A percentile compares a stretch with the other conserved stretches of the same genome.
These are phyloP conservation scores for Ctenosaura bakeri DNA, from an alignment of 2,797 vertebrate species.

Conservation along the genomic window DNA sequence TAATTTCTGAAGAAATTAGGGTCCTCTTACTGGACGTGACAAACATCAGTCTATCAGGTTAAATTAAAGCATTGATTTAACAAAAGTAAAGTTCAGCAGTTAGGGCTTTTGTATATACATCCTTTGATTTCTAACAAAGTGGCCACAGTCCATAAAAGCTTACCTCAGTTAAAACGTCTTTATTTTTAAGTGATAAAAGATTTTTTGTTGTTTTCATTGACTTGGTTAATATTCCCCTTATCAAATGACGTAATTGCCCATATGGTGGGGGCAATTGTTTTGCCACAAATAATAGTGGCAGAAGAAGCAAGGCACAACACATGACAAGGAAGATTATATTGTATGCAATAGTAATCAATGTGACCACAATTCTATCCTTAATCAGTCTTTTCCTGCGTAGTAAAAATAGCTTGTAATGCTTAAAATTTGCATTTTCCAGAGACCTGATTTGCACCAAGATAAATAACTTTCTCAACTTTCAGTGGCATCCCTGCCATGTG, in stretches of 20 bases:
- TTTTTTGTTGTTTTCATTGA: background rate
- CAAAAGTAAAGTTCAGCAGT: background rate
- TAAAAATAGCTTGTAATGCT: slow-evolving; percentile 17
- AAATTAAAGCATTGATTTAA: background rate
- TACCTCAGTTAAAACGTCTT: no score
- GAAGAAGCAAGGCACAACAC: background rate
- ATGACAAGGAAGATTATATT: no score
- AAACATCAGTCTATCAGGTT: background rate
- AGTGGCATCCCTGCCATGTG: background rate
- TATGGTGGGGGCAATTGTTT: background rate
- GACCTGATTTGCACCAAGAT: slow-evolving; percentile 13
- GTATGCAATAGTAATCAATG: slow-evolving; percentile 2
- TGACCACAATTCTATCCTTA: background rate
- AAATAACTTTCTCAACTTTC: slow-evolving; percentile 34
- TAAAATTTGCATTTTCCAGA: background rate
- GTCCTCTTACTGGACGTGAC: background rate
- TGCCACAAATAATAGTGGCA: background rate
- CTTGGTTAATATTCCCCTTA: background rate
- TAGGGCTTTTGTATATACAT: background rate
- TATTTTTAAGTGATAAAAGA: background rate
- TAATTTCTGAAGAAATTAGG: background rate
- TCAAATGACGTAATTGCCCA: background rate
- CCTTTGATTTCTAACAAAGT: no score
- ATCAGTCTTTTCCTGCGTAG: slow-evolving; percentile 23
- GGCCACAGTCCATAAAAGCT: no score